These are phyloP conservation scores for Steatornis caripensis DNA, from an alignment of 2,113 vertebrate species.

Conservation along the genomic window DNA sequence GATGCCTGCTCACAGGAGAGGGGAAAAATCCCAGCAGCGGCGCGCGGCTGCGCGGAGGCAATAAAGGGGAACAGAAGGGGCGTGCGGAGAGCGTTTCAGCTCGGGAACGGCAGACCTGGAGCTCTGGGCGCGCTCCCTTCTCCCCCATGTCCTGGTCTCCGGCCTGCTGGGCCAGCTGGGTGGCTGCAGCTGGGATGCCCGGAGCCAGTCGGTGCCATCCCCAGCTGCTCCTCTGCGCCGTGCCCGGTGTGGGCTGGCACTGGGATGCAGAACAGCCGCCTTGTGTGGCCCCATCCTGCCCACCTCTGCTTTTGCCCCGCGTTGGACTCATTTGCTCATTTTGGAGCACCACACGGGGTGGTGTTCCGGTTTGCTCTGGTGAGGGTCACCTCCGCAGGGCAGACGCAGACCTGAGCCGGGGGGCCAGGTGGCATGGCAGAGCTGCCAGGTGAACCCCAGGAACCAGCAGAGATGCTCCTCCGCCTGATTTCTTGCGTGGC, in stretches of 20 bases:
- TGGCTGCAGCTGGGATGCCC: background rate
- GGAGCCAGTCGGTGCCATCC: background rate
- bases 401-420: accelerated
- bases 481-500: background rate
- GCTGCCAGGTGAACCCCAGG: background rate
- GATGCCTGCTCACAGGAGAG: background rate
- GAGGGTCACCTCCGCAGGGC: background rate
- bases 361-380: accelerated
- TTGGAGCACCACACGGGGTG: too few relatives aligned
- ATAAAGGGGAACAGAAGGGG: background rate
- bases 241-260: background rate
- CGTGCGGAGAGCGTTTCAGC: background rate
- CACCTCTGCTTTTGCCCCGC: accelerated
- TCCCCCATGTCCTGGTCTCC: too few relatives aligned
- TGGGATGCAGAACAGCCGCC: background rate
- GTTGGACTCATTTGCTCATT: accelerated
- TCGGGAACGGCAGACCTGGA: background rate
- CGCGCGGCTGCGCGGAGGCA: background rate
- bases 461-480: background rate
- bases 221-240: background rate
- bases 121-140: background rate
- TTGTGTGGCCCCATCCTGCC: background rate
- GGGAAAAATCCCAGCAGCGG: background rate
- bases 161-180: background rate
- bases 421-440: accelerated